Evolutionary conservation across 2,113 vertebrate species (phyloP).

Genomic region (Thinocorus orbignyianus): DNA sequence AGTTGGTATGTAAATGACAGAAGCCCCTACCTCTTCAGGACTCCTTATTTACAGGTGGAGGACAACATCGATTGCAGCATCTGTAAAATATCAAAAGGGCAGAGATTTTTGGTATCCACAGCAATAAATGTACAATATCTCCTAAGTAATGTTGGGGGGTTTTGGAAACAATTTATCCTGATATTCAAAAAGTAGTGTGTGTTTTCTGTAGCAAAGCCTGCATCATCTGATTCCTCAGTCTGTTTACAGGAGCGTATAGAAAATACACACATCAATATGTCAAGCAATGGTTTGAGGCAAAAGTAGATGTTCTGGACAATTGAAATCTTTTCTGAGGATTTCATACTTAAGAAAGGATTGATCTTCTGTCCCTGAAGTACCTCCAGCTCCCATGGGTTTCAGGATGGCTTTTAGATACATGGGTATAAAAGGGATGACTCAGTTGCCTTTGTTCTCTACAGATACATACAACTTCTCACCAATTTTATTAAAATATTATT

Average conservation of each 20-base stretch:
- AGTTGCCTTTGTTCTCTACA: background rate
- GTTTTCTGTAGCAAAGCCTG: background rate
- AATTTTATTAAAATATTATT: background rate
- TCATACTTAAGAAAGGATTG: background rate
- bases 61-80: background rate
- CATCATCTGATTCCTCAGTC: background rate
- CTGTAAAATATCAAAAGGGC: background rate
- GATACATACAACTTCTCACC: background rate
- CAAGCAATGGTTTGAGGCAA: background rate
- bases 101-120: background rate
- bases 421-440: background rate
- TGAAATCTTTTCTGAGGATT: background rate
- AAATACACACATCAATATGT: background rate
- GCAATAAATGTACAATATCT: background rate
- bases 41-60: background rate
- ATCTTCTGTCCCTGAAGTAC: background rate
- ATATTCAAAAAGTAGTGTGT: background rate
- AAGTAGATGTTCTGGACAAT: background rate
- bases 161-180: background rate
- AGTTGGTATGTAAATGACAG: background rate
- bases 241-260: background rate
- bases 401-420: background rate
- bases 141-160: background rate
- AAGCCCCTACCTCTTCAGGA: background rate
- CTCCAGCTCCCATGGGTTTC: background rate